Evolutionary conservation across 2,888 invertebrate genomes (phyloP).

Genomic region (Lysandra bellargus): DNA sequence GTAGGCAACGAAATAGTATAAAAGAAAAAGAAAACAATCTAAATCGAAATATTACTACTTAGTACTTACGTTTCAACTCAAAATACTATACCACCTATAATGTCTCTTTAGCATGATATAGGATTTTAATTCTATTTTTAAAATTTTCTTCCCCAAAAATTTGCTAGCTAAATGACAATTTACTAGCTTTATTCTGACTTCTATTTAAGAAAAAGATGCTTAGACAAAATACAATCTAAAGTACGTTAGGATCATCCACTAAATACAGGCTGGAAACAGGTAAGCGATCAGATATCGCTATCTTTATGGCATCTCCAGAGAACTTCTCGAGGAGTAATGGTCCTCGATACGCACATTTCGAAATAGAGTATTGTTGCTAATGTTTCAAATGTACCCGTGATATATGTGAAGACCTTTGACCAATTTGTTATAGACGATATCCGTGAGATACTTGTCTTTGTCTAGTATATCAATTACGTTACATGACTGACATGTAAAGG

Average conservation of each 20-base stretch:
- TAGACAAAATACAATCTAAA: neutral
- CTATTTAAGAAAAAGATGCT: neutral
- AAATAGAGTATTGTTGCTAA: constrained; percentile 65
- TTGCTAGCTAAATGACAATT: no score
- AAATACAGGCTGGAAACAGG: constrained; percentile 60
- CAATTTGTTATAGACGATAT: constrained; percentile 37
- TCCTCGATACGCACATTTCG: constrained; percentile 68
- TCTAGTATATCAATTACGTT: no score
- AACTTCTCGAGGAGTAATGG: constrained; percentile 71
- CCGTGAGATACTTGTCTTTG: neutral
- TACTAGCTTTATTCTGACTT: neutral
- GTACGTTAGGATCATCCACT: constrained; percentile 13
- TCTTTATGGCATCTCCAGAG: constrained; percentile 76
- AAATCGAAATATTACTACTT: no score
- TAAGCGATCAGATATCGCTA: constrained; percentile 68
- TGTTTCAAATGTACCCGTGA: constrained; percentile 59
- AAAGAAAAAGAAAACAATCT: no score
- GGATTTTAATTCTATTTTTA: no score
- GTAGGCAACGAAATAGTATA: no score
- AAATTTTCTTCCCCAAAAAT: no score
- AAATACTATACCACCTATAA: no score
- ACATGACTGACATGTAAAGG: no score
- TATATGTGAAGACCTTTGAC: constrained; percentile 62
- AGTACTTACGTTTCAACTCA: no score
- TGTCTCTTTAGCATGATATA: no score